Evolutionary conservation across 2,113 vertebrate genomes (phyloP).

Genomic region (Podarcis muralis): DNA sequence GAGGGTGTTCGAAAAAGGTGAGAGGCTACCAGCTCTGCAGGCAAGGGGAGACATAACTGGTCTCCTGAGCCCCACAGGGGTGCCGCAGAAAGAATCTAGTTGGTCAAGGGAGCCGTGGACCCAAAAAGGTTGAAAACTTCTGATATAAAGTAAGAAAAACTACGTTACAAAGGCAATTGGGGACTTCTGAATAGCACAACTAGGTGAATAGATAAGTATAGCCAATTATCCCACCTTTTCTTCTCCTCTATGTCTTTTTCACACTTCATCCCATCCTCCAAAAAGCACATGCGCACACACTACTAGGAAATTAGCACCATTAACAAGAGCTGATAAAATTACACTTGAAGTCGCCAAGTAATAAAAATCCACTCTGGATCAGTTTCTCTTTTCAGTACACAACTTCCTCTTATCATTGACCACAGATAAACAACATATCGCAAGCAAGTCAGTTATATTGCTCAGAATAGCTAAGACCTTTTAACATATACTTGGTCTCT

Average conservation of each 20-base stretch:
- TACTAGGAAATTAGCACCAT: neutral
- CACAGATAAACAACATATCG: conserved; percentile 37
- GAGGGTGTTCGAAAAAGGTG: no score
- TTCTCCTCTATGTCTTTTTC: accelerated
- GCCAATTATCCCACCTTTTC: conserved; percentile 49
- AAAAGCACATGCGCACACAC: neutral
- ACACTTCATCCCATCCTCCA: neutral
- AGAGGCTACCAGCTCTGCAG: no score
- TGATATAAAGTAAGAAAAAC: no score
- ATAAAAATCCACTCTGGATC: conserved; percentile 5
- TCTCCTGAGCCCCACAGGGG: no score
- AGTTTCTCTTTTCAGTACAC: conserved; percentile 10
- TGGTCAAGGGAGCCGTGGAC: no score
- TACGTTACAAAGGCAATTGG: neutral
- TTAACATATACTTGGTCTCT: no score
- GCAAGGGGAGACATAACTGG: no score
- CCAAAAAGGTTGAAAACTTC: no score
- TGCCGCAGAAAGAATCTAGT: no score
- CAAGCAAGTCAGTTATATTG: conserved; percentile 29
- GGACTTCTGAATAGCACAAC: neutral
- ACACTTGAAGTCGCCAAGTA: conserved; percentile 5
- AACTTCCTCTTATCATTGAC: conserved; percentile 16
- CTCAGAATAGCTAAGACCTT: conserved; percentile 1
- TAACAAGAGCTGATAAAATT: neutral
- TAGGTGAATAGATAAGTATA: conserved; percentile 34